A percentile compares a stretch with the other conserved stretches of the same genome.
Conservation (phyloP, 2,888 invertebrate species). For the Luperina testacea region DNA sequence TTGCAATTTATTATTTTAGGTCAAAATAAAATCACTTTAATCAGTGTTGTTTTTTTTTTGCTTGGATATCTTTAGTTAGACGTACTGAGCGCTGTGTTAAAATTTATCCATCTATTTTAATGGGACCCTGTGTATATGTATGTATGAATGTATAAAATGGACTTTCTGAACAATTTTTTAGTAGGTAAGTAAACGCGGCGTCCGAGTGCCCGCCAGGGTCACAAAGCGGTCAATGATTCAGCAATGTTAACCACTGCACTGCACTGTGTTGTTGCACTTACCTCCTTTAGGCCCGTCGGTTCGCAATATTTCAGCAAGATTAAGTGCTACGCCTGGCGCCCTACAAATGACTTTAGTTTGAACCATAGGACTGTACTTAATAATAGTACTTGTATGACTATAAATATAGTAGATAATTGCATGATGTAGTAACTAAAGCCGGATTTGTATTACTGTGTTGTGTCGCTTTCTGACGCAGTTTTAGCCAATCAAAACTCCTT, state of each 20-base stretch:
- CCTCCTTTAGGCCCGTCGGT: neutral
- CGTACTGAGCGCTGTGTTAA: no score
- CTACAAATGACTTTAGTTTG: neutral
- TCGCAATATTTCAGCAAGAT: constrained; percentile 24
- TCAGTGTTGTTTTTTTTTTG: no score
- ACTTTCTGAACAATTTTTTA: neutral
- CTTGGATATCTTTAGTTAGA: no score
- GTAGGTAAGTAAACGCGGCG: neutral
- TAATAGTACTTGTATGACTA: neutral
- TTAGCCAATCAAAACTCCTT: no score
- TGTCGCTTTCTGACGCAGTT: no score
- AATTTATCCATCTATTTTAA: no score
- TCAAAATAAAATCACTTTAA: no score
- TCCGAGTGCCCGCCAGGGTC: neutral
- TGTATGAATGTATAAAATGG: no score
- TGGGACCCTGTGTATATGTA: no score
- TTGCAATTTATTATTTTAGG: no score
- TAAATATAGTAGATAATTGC: neutral
- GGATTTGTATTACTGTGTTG: no score
- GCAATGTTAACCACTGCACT: constrained; percentile 5
- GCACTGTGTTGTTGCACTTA: neutral
- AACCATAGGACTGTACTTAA: neutral
- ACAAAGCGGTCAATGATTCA: constrained; percentile 1
- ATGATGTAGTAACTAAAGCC: neutral
- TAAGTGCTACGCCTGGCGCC: neutral